Base-by-base conservation (phyloP, 2,797 vertebrate genomes). In the Simalia tracyae region DNA sequence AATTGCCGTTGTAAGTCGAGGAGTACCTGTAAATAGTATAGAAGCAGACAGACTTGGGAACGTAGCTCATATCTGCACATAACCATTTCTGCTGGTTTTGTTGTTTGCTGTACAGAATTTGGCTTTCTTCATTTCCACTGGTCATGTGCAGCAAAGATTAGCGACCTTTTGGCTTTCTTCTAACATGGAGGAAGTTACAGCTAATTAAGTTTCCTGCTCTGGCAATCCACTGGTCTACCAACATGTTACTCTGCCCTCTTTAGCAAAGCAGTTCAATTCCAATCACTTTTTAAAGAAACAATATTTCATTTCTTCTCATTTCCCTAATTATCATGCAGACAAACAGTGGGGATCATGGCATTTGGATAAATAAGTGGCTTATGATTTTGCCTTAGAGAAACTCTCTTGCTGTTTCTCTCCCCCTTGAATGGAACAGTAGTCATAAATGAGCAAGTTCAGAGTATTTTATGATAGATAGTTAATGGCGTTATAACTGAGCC, bases 311-410 rank as follows among this genome's bases (percentile, higher is more conserved):
- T 90, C 89, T 97, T 96, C 93, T 96, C 92, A 92, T 97, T 97
- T 97, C 95, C 95, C 93, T 98, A 97, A 98, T 98, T 97, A 97
- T 95, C 96, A 96, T 96, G 97, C 96, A 97, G 96, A 97, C 96
- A 97, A 98, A 96, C 97, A 97, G 97, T 97, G 95, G 98, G 97
- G 96, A 96, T 97, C 92, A 2, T 95, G 97, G 96, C 97, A 97
- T 97, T 97, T 97, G 95, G 96, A 95, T 95, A 97, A 97, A 95
- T 95, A 96, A 97, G 96, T 95, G 94, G 93, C 94, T 97, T 96
- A 93, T 68, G 97, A 96, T 96, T 97, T 97, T 97, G 94, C 96
- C 96, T 96, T 12, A 17, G 95, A 95, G 96, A 94, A 94, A 95
- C 96, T 92, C 64, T 94, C 97, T 96, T 95, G 95, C 97, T 97